Evolutionary conservation across 2,888 invertebrate species (phyloP).

Genomic region (Pinctada fucata): DNA sequence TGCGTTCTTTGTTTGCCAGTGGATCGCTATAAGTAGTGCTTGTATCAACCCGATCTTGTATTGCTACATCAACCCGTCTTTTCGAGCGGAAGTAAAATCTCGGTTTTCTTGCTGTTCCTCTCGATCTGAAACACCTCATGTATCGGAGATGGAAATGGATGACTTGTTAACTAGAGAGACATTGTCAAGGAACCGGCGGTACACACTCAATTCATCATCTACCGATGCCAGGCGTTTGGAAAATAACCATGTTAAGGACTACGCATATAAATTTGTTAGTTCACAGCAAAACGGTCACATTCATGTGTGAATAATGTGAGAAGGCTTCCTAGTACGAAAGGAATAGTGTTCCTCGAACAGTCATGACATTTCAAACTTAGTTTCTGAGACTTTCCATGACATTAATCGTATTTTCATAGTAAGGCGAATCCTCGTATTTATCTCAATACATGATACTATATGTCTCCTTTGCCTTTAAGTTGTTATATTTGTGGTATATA

Average conservation of each 20-base stretch:
- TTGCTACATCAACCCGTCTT: slow-evolving; percentile 78
- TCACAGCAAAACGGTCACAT: neutral
- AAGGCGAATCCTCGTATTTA: no score
- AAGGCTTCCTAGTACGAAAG: no score
- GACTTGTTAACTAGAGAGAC: neutral
- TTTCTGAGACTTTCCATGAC: no score
- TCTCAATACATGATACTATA: no score
- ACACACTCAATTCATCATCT: neutral
- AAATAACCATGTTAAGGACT: neutral
- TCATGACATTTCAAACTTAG: no score
- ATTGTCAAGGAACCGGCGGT: neutral
- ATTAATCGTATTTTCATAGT: no score
- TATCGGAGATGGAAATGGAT: neutral
- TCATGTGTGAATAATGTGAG: no score
- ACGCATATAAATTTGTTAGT: neutral
- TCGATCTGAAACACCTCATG: neutral
- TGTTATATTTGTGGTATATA: no score
- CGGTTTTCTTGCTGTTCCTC: slow-evolving; percentile 8
- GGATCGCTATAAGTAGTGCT: slow-evolving; percentile 78
- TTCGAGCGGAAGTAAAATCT: slow-evolving; percentile 71
- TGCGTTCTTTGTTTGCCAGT: slow-evolving; percentile 77
- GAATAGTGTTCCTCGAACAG: no score
- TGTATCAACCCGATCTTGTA: slow-evolving; percentile 79
- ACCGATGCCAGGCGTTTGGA: slow-evolving; percentile 3
- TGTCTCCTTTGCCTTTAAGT: no score